These are phyloP conservation scores for Heliconius charithonia DNA, from an alignment of 2,888 invertebrate genomes.

Conservation along the genomic window DNA sequence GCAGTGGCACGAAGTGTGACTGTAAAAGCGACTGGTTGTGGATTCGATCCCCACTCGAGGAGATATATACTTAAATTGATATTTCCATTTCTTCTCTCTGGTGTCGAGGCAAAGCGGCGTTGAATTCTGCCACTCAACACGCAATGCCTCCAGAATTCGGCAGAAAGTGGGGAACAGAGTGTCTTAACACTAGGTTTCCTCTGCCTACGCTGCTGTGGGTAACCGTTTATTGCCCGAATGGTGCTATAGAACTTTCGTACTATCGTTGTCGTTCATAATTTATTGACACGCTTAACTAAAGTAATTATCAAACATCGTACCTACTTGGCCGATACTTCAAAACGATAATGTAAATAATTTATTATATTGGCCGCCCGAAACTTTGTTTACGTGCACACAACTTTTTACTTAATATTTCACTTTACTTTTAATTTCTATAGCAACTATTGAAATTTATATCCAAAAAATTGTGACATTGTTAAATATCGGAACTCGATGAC, in stretches of 20 bases:
- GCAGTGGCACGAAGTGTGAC: no score
- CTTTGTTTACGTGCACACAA: neutral
- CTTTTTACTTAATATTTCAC: neutral
- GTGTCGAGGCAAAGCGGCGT: no score
- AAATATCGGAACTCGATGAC: no score
- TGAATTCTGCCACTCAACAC: no score
- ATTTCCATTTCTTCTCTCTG: no score
- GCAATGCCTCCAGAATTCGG: no score
- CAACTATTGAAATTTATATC: neutral
- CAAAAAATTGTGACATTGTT: neutral
- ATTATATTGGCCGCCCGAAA: neutral
- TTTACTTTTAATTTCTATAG: neutral
- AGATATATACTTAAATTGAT: no score
- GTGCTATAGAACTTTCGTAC: neutral
- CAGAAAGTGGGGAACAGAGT: no score
- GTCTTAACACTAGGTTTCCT: no score
- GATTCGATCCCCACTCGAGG: no score
- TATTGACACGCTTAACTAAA: neutral
- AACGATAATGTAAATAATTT: neutral
- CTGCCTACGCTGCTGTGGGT: no score
- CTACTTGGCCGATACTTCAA: neutral
- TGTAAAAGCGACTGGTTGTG: no score
- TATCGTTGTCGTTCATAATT: neutral
- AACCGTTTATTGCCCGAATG: neutral
- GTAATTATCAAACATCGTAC: neutral